Evolutionary conservation across 1,140 invertebrate species (phyloP), one percentile per base, ranked within the genome.

Genomic region (Ectropis grisescens): DNA sequence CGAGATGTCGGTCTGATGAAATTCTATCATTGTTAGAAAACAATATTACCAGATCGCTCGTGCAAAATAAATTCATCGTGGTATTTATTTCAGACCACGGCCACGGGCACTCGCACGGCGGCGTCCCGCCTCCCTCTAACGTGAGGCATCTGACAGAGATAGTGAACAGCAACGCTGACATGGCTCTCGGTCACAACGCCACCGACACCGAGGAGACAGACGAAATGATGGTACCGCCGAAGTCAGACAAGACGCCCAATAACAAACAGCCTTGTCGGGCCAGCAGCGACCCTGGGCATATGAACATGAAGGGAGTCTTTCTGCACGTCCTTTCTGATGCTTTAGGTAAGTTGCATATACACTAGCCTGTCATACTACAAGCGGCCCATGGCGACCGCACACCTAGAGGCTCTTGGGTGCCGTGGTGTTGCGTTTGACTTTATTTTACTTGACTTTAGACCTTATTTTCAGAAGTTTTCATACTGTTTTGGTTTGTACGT

Each of bases 271-370:
- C 78, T 1, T 58, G 55, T 13, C 53, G 55, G 9, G 38, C 83
- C 10, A 58, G 83, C 52, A 24, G 45, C 75, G 87, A 90, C 55
- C 86, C 91, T 0, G 88, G 88, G 13, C 92, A 97, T 60, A 92
- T 99, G 90, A 99, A 99, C 66, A 98, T 98, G 93, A 86, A 92
- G 29, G 97, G 96, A 10, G 98, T 98, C 1, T 99, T 99, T 70
- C 85, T 99, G 26, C 98, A 99, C 80, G 92, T 99, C 2, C 68
- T 99, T 2, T 97, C 96, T 13, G 98, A 99, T 84, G 97, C 97
- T 12, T 80, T 98, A 22, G 93, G 81, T 83, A 36, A 74, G 70
- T 67, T 35, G n/a, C n/a, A n/a, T n/a, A n/a, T n/a, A n/a, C n/a
- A n/a, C n/a, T n/a, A n/a, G n/a, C n/a, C n/a, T n/a, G n/a, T n/a